These are phyloP conservation scores for Sphecodes monilicornis DNA, from an alignment of 2,888 invertebrate genomes.

Conservation along the genomic window DNA sequence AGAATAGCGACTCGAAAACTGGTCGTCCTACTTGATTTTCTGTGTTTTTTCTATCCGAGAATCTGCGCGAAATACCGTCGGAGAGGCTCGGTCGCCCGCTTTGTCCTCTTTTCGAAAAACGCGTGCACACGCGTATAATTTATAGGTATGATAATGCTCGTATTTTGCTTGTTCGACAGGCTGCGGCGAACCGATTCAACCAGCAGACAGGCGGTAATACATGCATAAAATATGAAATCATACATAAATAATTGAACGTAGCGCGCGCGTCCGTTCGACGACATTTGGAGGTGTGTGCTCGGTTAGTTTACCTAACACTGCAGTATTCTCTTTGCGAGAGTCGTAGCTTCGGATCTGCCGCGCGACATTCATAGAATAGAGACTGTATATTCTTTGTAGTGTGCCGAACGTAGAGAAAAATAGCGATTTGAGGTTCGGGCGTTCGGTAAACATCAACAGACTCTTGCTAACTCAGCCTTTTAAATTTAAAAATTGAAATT, in stretches of 20 bases:
- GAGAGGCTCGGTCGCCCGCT: neutral
- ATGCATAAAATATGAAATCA: slow-evolving; percentile 9
- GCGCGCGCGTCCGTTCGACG: neutral
- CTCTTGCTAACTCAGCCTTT: too few species aligned
- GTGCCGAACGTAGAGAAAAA: too few species aligned
- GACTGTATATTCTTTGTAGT: too few species aligned
- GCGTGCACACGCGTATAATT: slow-evolving; percentile 34
- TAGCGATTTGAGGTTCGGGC: too few species aligned
- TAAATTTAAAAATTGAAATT: too few species aligned
- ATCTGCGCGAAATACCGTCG: neutral
- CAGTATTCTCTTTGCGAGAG: too few species aligned
- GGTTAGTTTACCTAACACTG: too few species aligned
- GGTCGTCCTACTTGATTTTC: neutral
- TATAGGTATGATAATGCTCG: slow-evolving; percentile 35
- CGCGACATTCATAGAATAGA: too few species aligned
- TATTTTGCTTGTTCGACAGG: slow-evolving; percentile 1
- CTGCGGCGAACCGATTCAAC: neutral
- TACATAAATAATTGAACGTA: slow-evolving; percentile 25
- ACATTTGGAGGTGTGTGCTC: neutral
- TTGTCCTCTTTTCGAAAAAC: slow-evolving; percentile 4
- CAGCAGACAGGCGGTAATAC: neutral
- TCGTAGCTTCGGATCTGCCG: too few species aligned
- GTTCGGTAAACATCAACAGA: too few species aligned
- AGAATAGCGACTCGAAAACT: neutral
- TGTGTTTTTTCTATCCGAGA: neutral